Base-by-base conservation (phyloP, 2,888 invertebrate genomes). In the Drosophila antonietae region DNA sequence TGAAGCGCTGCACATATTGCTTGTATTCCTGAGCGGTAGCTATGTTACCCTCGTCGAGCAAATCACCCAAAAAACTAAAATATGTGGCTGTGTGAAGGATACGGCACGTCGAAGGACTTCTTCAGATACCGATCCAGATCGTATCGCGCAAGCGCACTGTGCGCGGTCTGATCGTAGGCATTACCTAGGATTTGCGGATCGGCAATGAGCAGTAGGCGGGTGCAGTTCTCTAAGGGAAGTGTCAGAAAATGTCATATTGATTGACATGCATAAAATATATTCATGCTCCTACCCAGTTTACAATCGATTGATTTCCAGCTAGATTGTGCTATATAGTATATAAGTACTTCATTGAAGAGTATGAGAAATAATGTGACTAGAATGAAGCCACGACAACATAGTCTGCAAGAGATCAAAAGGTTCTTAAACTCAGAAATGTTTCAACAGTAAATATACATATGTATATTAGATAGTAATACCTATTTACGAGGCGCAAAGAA, bases 101-200 rank as follows among this genome's bases (percentile, higher is more conserved):
- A 95, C 91, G 3, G 96, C 98, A 77, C 95, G 94, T 15, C 93
- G 92, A 97, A 99, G 44, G 98, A 97, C 88, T 95, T 95, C 41
- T 94, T 93, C 62, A 98, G 93, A 92, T 96, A 98, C 89, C 98
- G 91, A 51, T 99, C 98, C 85, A 96, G 96, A 92, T 99, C 98
- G 95, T 96, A 97, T 85, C 96, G 95, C 39, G 96, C 95, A 41
- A 98, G 90, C 57, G 94, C 94, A 59, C 96, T 96, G 41, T 96
- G 93, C 53, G 94, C 94, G 61, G 94, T 94, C 4, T 95, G 93
- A 62, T 97, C 97, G 87, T 96, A 95, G 44, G 94, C 93, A 79
- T 97, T 95, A 0, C 98, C 99, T 80, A 98, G 95, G 70, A 99
- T 95, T 93, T 99, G 99, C 20, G 98, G 98, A 93, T 99, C 99